These are phyloP conservation scores for Ophion ellenae DNA, from an alignment of 2,888 invertebrate species.

Conservation along the genomic window DNA sequence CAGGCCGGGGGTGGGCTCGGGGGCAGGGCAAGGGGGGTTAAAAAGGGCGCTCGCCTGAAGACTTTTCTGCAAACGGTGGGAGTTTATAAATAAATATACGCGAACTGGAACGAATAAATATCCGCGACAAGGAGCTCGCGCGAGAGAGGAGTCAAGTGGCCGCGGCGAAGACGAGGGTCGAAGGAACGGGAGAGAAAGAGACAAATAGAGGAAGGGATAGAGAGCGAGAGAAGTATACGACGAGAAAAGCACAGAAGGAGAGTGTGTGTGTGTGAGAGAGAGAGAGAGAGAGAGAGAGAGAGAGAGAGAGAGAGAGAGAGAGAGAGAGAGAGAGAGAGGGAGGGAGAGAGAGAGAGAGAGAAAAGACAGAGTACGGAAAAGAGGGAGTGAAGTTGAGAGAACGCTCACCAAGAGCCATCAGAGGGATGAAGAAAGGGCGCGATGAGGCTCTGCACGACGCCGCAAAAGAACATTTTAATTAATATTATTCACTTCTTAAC, in stretches of 20 bases:
- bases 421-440: constrained; percentile 64
- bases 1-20: constrained; percentile 64
- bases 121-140: constrained; percentile 76
- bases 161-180: constrained; percentile 68
- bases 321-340: constrained; percentile 3
- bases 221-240: constrained; percentile 63
- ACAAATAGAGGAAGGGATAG: constrained; percentile 51
- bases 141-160: constrained; percentile 78
- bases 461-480: constrained; percentile 83
- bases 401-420: constrained; percentile 45
- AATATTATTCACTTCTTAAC: constrained; percentile 83
- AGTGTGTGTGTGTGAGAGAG: no score
- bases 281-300: constrained; percentile 56
- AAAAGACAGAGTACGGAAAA: constrained; percentile 31
- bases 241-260: constrained; percentile 56
- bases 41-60: constrained; percentile 70
- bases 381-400: constrained; percentile 53
- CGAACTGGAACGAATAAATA: constrained; percentile 82
- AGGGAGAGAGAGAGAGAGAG: constrained; percentile 11
- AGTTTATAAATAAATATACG: constrained; percentile 80
- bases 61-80: constrained; percentile 70
- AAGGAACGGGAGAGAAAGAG: constrained; percentile 41
- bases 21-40: constrained; percentile 66
- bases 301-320: constrained; percentile 55
- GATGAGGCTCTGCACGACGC: constrained; percentile 54